Base-by-base conservation (phyloP, 2,888 invertebrate genomes). In the Eucera pruinosa region DNA sequence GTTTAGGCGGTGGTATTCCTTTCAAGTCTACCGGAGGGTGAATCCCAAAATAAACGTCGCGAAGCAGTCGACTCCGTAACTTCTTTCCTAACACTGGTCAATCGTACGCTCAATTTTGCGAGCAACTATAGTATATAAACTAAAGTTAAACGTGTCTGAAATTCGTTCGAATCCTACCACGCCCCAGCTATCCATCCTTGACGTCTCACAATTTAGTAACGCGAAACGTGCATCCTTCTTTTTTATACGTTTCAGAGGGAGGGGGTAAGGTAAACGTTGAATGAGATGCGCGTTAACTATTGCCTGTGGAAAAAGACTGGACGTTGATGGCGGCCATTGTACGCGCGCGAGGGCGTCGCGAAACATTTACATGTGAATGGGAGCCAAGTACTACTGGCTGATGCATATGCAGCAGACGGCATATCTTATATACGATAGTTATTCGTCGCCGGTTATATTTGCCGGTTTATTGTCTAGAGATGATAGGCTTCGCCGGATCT, bases 301-400 rank as follows among this genome's bases (percentile, higher is more conserved):
- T 1, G 7, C n/a, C 15, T 15, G 30, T 13, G 62, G 39, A 70
- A 57, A 62, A 70, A 36, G 57, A 18, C 27, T 30, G 45, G 48
- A 50, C 61, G 54, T 61, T 45, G 57, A 48, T 43, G 55, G 33
- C 15, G 25, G 48, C 25, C 54, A 61, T 61, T 69, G 69, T 70
- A 20, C 30, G 30, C 27, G 27, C 20, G 27, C 41, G 41, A 15
- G 30, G 18, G 30, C 41, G 20, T 39, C n/a, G 27, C 15, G 36
- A 15, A 52, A 36, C 48, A 79, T 79, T 79, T 79, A 78, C 78
- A 79, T 78, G 39, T 50, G 78, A 79, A 79, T 79, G 20, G 78
- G 23, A 55, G 13, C 20, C 27, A 58, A 68, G 66, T 23, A 50
- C 50, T 45, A 47, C 41, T 5, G 30, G 47, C 36, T 65, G 62